Base-by-base conservation (phyloP, 2,113 vertebrate species). In the Nestor notabilis region DNA sequence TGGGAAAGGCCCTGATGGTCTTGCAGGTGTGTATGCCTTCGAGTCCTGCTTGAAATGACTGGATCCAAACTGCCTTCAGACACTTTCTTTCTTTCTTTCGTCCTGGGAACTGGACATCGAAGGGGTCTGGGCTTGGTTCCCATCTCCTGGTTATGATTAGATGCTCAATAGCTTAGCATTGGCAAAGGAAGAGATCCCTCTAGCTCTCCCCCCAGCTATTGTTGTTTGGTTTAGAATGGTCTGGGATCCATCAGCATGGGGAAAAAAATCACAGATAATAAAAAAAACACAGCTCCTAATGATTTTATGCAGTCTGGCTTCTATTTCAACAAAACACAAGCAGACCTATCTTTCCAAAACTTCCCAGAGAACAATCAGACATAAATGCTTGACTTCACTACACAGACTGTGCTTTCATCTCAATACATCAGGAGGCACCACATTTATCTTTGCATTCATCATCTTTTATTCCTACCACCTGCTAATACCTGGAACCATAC, bases 61-160 rank as follows among this genome's bases (percentile, higher is more conserved):
- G 31, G 15, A 83, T 61, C 35, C 76, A 72, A 83, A 69, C 35
- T 72, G 56, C 49, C 37, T n/a, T 68, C 6, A 5, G 69, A 74
- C 56, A 64, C 15, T 49, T 64, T 29, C 70, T 69, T 56, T 25
- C 58, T 33, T 74, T 6, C 33, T 46, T 29, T 78, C 33, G 50
- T 49, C 3, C 19, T 61, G 28, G 13, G 41, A 94, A 86, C n/a
- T 41, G 83, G 65, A 41, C 75, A 74, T 1, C 53, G 81, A 91
- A 72, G 53, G 84, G 25, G 44, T 96, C 71, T 85, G 87, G 93
- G 90, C 87, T 91, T 39, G 56, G 21, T 91, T 94, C 82, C 91
- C 85, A 50, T 83, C 78, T 96, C 75, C 93, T 95, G 93, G 84
- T 94, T 96, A 47, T 93, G 90, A 97, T 96, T 94, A 96, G 80